Evolutionary conservation across 2,888 invertebrate genomes (phyloP).

Genomic region (Lasius platythorax): DNA sequence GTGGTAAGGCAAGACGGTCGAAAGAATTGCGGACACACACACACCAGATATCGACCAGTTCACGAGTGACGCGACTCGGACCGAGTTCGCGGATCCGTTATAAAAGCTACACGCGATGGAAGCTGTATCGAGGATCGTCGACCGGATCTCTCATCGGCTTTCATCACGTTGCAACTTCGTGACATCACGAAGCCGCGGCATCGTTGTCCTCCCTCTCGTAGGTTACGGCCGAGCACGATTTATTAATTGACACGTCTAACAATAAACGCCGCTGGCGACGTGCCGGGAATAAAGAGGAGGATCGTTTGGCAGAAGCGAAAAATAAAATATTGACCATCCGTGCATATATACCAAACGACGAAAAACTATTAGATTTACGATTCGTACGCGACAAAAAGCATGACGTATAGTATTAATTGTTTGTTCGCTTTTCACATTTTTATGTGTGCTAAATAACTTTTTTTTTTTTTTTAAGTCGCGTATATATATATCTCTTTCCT

Average conservation of each 20-base stretch:
- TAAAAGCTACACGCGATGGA: too few relatives aligned
- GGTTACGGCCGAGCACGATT: conserved; percentile 20
- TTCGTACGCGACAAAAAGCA: neutral
- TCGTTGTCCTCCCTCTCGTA: neutral
- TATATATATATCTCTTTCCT: neutral
- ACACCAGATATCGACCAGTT: too few relatives aligned
- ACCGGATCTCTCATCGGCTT: too few relatives aligned
- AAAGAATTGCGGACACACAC: too few relatives aligned
- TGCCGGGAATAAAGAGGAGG: conserved; percentile 6
- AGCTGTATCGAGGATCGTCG: too few relatives aligned
- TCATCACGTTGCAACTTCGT: too few relatives aligned
- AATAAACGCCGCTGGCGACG: conserved; percentile 5
- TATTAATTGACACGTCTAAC: conserved; percentile 39
- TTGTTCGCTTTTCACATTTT: neutral
- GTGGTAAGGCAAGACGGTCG: too few relatives aligned
- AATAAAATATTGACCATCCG: neutral
- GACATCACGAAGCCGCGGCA: too few relatives aligned
- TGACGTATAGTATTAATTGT: neutral
- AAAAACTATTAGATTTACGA: neutral
- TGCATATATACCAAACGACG: neutral
- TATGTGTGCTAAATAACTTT: neutral
- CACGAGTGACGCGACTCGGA: too few relatives aligned
- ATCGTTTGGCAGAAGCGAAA: conserved; percentile 8
- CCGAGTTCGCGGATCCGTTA: too few relatives aligned
- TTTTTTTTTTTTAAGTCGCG: neutral